Evolutionary conservation across 2,888 invertebrate species (phyloP).

Genomic region (Coelopa pilipes): DNA sequence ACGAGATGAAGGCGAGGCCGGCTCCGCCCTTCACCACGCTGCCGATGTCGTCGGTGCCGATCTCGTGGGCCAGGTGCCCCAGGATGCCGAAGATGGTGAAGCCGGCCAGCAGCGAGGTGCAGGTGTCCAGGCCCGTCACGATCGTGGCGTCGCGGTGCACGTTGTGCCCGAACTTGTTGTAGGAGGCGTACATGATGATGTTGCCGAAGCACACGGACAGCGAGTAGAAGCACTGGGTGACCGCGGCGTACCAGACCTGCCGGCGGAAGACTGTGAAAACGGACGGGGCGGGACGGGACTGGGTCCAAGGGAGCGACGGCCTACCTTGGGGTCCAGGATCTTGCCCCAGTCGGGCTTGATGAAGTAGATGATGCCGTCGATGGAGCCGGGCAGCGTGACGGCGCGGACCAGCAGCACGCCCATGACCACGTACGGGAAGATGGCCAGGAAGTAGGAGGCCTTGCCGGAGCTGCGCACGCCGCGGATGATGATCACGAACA

Average conservation of each 20-base stretch:
- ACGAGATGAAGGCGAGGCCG: slow-evolving; percentile 71
- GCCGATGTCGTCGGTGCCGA: slow-evolving; percentile 67
- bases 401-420: slow-evolving; percentile 73
- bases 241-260: slow-evolving; percentile 74
- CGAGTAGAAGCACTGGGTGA: slow-evolving; percentile 75
- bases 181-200: slow-evolving; percentile 73
- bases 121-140: slow-evolving; percentile 70
- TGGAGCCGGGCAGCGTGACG: slow-evolving; percentile 72
- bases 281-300: no score
- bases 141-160: slow-evolving; percentile 72
- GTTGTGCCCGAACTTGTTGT: slow-evolving; percentile 72
- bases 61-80: slow-evolving; percentile 70
- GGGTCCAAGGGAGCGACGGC: no score
- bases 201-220: slow-evolving; percentile 74
- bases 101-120: slow-evolving; percentile 71
- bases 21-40: slow-evolving; percentile 70
- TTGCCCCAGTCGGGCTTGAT: slow-evolving; percentile 75
- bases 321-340: slow-evolving; percentile 71
- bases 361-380: slow-evolving; percentile 73
- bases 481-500: slow-evolving; percentile 69
- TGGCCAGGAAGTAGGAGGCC: slow-evolving; percentile 79
- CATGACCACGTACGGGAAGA: slow-evolving; percentile 78
- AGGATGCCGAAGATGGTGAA: slow-evolving; percentile 71
- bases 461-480: slow-evolving; percentile 76
- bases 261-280: slow-evolving; percentile 25